Evolutionary conservation across 2,797 vertebrate genomes (phyloP).

Genomic region (Anableps anableps): DNA sequence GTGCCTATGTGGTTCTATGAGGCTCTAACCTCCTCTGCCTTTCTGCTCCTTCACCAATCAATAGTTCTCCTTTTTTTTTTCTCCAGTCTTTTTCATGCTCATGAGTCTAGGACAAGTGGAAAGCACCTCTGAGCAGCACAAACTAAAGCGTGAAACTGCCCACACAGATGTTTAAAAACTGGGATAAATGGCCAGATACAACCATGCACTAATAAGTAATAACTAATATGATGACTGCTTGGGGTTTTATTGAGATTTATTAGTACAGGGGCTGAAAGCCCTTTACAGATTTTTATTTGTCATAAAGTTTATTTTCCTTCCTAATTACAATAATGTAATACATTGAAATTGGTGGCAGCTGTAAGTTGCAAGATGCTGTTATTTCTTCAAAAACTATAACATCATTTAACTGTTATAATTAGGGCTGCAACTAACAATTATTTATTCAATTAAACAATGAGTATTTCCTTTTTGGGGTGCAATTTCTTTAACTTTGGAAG

Average conservation of each 20-base stretch:
- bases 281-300: neutral
- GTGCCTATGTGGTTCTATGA: slow-evolving; percentile 26
- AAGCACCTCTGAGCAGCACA: neutral
- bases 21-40: slow-evolving; percentile 1
- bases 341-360: neutral
- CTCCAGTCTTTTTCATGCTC: slow-evolving; percentile 20
- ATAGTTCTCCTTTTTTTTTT: slow-evolving; percentile 26
- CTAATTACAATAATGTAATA: neutral
- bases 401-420: too few species aligned
- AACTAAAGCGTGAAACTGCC: neutral
- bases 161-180: neutral
- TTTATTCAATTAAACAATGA: too few species aligned
- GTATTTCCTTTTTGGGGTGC: too few species aligned
- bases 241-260: neutral
- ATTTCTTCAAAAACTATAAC: neutral
- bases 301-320: neutral
- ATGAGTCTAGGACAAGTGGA: neutral
- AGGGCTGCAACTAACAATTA: too few species aligned
- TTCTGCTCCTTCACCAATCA: slow-evolving; percentile 15
- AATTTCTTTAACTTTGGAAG: too few species aligned
- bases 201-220: neutral
- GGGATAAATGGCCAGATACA: neutral
- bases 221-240: neutral
- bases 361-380: neutral
- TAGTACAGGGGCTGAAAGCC: neutral